These are phyloP conservation scores for Drosophila trapezifrons DNA, from an alignment of 1,140 invertebrate genomes.

Conservation along the genomic window DNA sequence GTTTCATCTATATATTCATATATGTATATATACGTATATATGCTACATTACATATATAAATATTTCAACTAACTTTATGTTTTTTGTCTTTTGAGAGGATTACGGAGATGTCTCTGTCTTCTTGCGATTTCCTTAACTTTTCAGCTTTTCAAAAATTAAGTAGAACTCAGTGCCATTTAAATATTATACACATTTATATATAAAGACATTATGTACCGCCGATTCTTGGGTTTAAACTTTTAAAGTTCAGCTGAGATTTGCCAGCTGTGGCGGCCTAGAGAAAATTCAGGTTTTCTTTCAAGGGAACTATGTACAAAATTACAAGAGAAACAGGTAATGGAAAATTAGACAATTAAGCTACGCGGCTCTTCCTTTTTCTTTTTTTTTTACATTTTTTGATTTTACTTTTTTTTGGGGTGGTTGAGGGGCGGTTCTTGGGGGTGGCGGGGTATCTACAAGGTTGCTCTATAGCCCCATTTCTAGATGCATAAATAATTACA, in stretches of 20 bases:
- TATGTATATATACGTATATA: slow-evolving; percentile 50
- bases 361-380: slow-evolving; percentile 33
- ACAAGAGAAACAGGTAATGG: slow-evolving; percentile 63
- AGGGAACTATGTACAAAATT: slow-evolving; percentile 71
- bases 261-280: slow-evolving; percentile 46
- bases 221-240: slow-evolving; percentile 34
- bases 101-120: slow-evolving; percentile 22
- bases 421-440: slow-evolving; percentile 23
- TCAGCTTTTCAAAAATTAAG: slow-evolving; percentile 68
- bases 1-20: slow-evolving; percentile 57
- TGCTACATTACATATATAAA: slow-evolving; percentile 70
- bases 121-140: slow-evolving; percentile 16
- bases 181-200: slow-evolving; percentile 69
- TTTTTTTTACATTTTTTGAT: slow-evolving; percentile 62
- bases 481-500: slow-evolving; percentile 78
- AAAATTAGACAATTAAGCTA: slow-evolving; percentile 75
- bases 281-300: slow-evolving; percentile 52
- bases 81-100: slow-evolving; percentile 43
- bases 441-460: slow-evolving; percentile 45
- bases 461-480: slow-evolving; percentile 54
- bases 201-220: slow-evolving; percentile 32
- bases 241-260: slow-evolving; percentile 57
- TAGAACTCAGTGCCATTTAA: slow-evolving; percentile 83
- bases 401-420: slow-evolving; percentile 42
- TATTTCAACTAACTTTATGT: slow-evolving; percentile 73